Evolutionary conservation across 2,797 vertebrate species (phyloP).

Genomic region (Hypotaenidia okinawae): DNA sequence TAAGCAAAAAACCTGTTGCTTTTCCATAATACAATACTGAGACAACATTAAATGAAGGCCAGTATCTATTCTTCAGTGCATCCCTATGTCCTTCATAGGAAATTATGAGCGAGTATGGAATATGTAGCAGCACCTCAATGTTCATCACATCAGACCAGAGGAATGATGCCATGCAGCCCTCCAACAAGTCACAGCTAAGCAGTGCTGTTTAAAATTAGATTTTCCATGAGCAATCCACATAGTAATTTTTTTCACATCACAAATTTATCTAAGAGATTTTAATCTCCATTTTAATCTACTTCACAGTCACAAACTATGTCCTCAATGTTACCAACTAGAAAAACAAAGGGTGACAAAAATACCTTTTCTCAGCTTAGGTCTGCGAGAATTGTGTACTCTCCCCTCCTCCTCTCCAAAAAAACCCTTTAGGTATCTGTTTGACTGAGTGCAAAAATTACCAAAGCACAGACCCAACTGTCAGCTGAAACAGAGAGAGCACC

Average conservation of each 20-base stretch:
- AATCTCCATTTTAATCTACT: background rate
- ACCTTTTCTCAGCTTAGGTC: background rate
- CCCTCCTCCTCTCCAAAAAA: background rate
- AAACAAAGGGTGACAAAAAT: background rate
- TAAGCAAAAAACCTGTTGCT: background rate
- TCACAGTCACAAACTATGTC: background rate
- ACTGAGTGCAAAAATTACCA: background rate
- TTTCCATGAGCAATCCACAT: conserved; percentile 45
- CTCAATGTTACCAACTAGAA: background rate
- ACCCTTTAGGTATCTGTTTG: background rate
- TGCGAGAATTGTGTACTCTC: background rate
- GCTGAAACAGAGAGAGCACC: background rate
- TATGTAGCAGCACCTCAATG: background rate
- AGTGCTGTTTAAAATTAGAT: conserved; percentile 53
- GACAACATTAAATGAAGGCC: background rate
- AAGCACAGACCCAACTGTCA: background rate
- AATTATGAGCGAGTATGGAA: background rate
- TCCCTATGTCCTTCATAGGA: background rate
- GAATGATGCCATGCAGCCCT: background rate
- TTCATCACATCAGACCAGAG: conserved; percentile 4
- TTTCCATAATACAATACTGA: background rate
- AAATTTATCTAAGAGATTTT: conserved; percentile 13
- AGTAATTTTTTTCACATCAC: background rate
- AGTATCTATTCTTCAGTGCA: background rate
- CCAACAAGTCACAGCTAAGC: conserved; percentile 13